Conservation (phyloP, 2,113 vertebrate genomes). For the Cyanoderma ruficeps region DNA sequence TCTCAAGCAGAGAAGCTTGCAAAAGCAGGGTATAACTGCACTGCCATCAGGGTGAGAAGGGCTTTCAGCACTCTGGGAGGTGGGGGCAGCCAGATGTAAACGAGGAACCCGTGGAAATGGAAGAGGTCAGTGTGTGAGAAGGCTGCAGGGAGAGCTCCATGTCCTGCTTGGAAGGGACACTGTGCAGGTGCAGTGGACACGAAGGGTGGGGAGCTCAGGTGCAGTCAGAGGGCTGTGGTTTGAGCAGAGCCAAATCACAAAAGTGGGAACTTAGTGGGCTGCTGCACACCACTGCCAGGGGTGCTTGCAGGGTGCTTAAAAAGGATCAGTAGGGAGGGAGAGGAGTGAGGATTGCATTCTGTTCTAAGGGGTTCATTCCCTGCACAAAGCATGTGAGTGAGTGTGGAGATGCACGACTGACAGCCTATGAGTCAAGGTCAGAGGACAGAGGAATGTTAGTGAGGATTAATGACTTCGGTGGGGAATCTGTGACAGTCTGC, state of each 20-base stretch:
- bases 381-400: neutral
- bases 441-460: neutral
- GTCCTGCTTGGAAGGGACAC: accelerated
- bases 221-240: neutral
- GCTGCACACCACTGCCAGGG: neutral
- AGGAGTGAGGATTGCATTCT: neutral
- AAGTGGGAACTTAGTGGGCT: neutral
- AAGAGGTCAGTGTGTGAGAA: neutral
- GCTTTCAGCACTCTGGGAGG: neutral
- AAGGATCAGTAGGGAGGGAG: neutral
- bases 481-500: neutral
- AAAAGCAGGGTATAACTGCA: neutral
- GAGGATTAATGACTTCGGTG: neutral
- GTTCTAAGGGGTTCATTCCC: neutral
- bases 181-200: neutral
- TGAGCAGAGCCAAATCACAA: neutral
- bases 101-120: neutral
- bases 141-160: neutral
- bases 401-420: neutral
- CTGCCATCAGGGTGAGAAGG: neutral
- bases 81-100: neutral
- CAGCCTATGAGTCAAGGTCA: neutral
- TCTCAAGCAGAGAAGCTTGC: neutral
- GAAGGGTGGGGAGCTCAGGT: neutral
- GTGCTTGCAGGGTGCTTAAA: neutral